Evolutionary conservation across 2,888 invertebrate genomes (phyloP), one percentile per base, ranked within the genome.

Genomic region (Dynastes maya): DNA sequence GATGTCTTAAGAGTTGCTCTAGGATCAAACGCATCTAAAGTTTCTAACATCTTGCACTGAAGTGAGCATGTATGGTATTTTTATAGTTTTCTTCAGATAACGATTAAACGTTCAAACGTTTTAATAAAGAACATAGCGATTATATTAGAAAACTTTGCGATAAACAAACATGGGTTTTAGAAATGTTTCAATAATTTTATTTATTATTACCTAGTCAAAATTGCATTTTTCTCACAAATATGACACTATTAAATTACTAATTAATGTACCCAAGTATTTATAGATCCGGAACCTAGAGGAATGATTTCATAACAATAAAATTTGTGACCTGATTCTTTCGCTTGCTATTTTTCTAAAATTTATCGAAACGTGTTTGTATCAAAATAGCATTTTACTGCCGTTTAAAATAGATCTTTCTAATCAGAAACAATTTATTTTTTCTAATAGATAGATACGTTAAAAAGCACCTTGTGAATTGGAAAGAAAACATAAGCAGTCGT

Each of bases 251-350:
- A 55, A 55, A 22, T 55, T 55, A 22, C 55, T 16, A 55, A 55
- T 55, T 55, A 3, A 16, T 55, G 8, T 22, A n/a, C 4, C 2
- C 1, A 8, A 55, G 6, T 55, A 45, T 45, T 45, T 45, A 45
- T 55, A 55, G 55, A 55, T n/a, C 2, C 55, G 45, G 55, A 58
- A 22, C 22, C 1, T 58, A 58, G 16, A 8, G 11, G 13, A 32
- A 29, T 13, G 32, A 27, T 68, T 68, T 68, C 51, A 49, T 51
- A 68, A 68, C 51, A 6, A 0, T 51, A n/a, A 68, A 65, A 63
- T 51, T 49, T 51, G 68, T 68, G 68, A 68, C 68, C 68, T 13
- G 22, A 68, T 68, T 68, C 68, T 68, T 68, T 68, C 29, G n/a
- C n/a, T 11, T 5, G 63, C 63, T 68, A 68, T 68, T 68, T 51